Base-by-base conservation (phyloP, 2,888 invertebrate species). In the Leptothorax acervorum region DNA sequence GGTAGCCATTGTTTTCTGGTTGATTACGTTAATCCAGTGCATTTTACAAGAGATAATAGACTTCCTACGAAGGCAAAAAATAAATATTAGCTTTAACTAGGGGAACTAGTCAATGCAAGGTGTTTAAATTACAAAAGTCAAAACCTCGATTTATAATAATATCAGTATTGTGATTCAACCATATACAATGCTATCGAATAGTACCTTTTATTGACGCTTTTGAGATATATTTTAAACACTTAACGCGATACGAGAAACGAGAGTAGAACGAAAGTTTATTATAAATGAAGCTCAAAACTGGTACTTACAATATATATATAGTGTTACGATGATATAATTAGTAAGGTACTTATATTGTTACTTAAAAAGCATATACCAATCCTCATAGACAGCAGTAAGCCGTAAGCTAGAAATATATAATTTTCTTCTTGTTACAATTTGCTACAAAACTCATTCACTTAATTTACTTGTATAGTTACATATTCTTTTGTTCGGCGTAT, bases 321-420 rank as follows among this genome's bases (percentile, higher is more conserved):
- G 83, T 81, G 82, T 86, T 85, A 76, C 70, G 57, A 83, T 86
- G 87, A 84, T 81, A 87, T 85, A 85, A 85, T 84, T 83, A 82
- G 86, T 86, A 79, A 86, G 66, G 55, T 87, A 86, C 84, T 85
- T 84, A 82, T 85, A 82, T 85, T 83, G 85, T 88, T 90, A 90
- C 74, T 89, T 90, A 88, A 88, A 87, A 70, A 89, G 66, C 85
- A 75, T 86, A 86, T 85, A 86, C 74, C 87, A 89, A 55, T 85
- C 78, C 82, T 65, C 51, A 85, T 88, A 89, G 87, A 66, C 28
- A 86, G 87, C 90, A 88, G 90, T 92, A 91, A 85, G 92, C 89
- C 83, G 83, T 91, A 92, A 91, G 90, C 90, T 92, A 92, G 90
- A 90, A 81, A 85, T 85, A 89, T 90, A 91, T 92, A 89, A 87